A percentile compares a stretch with the other conserved stretches of the same genome.
phyloP scores from a whole-genome alignment of 2,113 vertebrate species.

The Atlantisia rogersi region DNA sequence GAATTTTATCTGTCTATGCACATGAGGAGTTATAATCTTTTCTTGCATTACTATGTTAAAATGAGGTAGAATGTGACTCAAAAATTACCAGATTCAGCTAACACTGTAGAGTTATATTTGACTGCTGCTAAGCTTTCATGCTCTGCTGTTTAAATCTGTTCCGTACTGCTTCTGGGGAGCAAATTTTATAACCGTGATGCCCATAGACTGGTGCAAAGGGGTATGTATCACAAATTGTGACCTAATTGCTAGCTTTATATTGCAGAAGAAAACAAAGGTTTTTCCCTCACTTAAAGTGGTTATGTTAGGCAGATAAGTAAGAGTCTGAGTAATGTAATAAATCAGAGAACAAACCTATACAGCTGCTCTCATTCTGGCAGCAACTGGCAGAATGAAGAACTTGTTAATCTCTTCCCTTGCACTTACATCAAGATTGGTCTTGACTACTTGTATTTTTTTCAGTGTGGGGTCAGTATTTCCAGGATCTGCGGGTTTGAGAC shows the following conservation, averaged over 20 bases:
- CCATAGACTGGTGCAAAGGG: neutral
- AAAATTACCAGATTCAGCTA: neutral
- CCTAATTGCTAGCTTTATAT: neutral
- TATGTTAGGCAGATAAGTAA: conserved; percentile 29
- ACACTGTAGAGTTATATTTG: neutral
- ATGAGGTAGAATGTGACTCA: neutral
- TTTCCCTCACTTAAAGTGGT: neutral
- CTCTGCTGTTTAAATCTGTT: neutral
- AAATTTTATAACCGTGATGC: conserved; percentile 1
- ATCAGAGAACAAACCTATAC: neutral
- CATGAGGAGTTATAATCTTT: neutral
- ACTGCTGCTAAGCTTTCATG: neutral
- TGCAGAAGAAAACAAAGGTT: neutral
- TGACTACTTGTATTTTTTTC: neutral
- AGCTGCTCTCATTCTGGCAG: neutral
- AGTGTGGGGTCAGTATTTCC: neutral
- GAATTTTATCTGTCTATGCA: neutral
- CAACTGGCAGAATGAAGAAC: neutral
- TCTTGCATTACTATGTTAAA: neutral
- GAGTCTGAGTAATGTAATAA: conserved; percentile 13
- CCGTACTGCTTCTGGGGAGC: neutral
- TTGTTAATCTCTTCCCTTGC: no score
- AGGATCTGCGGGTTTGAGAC: neutral
- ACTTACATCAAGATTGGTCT: neutral
- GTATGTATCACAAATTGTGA: neutral